Evolutionary conservation across 2,888 invertebrate species (phyloP), one percentile per base, ranked within the genome.

Genomic region (Norana najaformis): DNA sequence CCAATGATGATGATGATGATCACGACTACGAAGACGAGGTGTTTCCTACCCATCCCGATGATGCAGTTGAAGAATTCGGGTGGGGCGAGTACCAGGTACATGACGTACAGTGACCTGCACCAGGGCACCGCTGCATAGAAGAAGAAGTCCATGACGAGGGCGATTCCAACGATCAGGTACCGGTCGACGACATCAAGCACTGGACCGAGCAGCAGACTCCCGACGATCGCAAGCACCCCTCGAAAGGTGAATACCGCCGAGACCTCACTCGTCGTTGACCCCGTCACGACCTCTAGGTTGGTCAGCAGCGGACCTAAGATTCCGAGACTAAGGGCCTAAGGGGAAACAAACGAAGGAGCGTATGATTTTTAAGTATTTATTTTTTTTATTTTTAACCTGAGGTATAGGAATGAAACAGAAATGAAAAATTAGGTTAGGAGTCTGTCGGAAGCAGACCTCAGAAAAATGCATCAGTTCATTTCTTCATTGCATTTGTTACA

Each of bases 21-120:
- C 20, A 85, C n/a, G 85, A n/a, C n/a, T n/a, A n/a, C n/a, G n/a
- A n/a, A n/a, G n/a, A n/a, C n/a, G n/a, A n/a, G n/a, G n/a, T n/a
- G n/a, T n/a, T n/a, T n/a, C 38, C 36, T 47, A 91, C 91, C 91
- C 91, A 91, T 91, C 85, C 91, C 91, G 39, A 91, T 89, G 69
- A 88, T 53, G 36, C 90, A 90, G 83, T 90, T 90, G 69, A 91
- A 91, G 38, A 91, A 90, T 88, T 91, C 91, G 0, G 91, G 91
- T 6, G 90, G 91, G 18, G 89, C 88, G 88, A 91, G 88, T 14
- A 83, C 82, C 13, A 89, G 83, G 37, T 90, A 53, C 1, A 91
- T 35, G 11, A 69, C 39, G 37, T 82, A 36, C 6, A 89, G 35
- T 38, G 82, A 53, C 14, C 37, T 89, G 18, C 38, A 82, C 91